Conservation (phyloP, 1,140 invertebrate genomes). For the Bombus picipes region DNA sequence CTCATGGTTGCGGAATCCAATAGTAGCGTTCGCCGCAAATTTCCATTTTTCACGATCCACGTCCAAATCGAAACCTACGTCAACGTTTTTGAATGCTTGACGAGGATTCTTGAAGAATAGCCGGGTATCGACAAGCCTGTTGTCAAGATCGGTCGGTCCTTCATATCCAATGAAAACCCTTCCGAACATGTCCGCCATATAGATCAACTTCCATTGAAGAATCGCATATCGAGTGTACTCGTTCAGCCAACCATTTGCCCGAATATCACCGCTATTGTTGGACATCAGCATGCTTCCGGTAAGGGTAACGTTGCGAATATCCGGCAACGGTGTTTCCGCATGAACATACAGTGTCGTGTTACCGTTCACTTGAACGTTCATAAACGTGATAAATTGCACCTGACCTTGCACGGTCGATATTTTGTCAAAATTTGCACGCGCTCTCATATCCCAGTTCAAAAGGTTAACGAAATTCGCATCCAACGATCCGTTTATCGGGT, state of each 20-base stretch:
- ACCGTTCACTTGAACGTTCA: conserved; percentile 75
- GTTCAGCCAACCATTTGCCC: conserved; percentile 63
- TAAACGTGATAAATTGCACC: conserved; percentile 68
- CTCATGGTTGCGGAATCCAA: conserved; percentile 80
- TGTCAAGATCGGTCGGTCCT: conserved; percentile 72
- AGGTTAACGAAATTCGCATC: conserved; percentile 68
- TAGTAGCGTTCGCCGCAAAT: conserved; percentile 84
- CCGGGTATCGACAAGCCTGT: conserved; percentile 80
- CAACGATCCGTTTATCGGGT: conserved; percentile 59
- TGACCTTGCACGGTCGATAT: conserved; percentile 21
- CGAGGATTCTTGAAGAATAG: conserved; percentile 84
- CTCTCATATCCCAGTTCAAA: conserved; percentile 75
- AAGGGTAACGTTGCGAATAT: conserved; percentile 67
- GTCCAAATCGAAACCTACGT: conserved; percentile 83
- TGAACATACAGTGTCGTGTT: conserved; percentile 72
- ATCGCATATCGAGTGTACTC: conserved; percentile 58
- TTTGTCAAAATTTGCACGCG: conserved; percentile 6
- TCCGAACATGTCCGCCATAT: conserved; percentile 73
- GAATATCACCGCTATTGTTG: conserved; percentile 65
- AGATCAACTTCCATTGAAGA: conserved; percentile 70
- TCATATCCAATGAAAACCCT: conserved; percentile 57
- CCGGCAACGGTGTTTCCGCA: conserved; percentile 69
- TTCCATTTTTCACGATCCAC: conserved; percentile 83
- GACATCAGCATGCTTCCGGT: conserved; percentile 70
- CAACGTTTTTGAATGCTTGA: conserved; percentile 79